phyloP scores from a whole-genome alignment of 2,888 invertebrate species.

The Andrena fulva region DNA sequence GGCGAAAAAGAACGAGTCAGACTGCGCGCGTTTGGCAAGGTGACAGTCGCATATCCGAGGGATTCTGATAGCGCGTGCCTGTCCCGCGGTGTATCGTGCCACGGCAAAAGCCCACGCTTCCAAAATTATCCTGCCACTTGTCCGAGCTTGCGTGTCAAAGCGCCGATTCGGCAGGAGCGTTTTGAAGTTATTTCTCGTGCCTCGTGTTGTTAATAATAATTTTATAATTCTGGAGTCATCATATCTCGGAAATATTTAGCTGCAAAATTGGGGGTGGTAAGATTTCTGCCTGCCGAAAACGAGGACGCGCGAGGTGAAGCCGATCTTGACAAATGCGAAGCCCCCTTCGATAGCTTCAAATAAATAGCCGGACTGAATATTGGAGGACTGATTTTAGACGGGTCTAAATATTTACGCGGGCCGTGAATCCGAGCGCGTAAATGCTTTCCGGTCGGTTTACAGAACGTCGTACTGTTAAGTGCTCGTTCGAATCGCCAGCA shows the following conservation, averaged over 20 bases:
- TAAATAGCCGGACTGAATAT: conserved; percentile 65
- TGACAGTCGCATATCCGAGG: conserved; percentile 57
- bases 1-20: conserved; percentile 57
- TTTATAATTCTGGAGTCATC: background rate
- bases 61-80: conserved; percentile 28
- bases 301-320: background rate
- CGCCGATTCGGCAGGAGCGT: background rate
- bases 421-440: conserved; percentile 55
- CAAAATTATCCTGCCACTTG: conserved; percentile 44
- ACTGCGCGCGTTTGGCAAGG: conserved; percentile 63
- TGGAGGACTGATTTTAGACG: conserved; percentile 65
- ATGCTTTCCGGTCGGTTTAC: conserved; percentile 67
- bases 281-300: background rate
- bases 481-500: conserved; percentile 59
- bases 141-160: background rate
- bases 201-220: background rate
- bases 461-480: conserved; percentile 72
- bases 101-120: background rate
- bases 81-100: conserved; percentile 1
- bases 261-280: background rate
- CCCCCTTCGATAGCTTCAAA: conserved; percentile 55
- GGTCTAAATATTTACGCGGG: conserved; percentile 72
- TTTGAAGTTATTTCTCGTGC: background rate
- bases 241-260: too few relatives aligned
- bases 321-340: conserved; percentile 25